Base-by-base conservation (phyloP, 2,888 invertebrate genomes). In the Sclerodermus sp. region DNA sequence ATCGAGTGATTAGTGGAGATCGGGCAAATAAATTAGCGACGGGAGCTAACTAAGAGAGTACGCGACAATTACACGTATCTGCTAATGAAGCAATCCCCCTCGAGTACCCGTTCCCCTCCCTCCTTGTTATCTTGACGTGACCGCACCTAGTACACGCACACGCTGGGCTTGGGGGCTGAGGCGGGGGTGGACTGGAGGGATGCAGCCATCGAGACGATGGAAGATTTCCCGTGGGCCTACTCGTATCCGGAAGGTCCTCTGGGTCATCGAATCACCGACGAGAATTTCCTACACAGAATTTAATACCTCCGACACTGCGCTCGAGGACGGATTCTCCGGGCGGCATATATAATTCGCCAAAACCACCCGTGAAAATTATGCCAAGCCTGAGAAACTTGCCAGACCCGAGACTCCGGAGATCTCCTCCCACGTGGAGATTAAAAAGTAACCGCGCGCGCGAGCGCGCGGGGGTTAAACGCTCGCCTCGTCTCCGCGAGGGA, bases 61-160 rank as follows among this genome's bases (percentile, higher is more conserved):
- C 47, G 41, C 45, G 10, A 47, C 49, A 60, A 60, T 59, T 57
- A 57, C 49, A 50, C 57, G 57, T 54, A 50, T 54, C 63, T 47
- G 55, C 62, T 64, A 64, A 64, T 64, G 61, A 64, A 64, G 57
- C 62, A 64, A 64, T 64, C 62, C 23, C 23, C 8, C n/a, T n/a
- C n/a, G n/a, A n/a, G n/a, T n/a, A n/a, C n/a, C 23, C 23, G 23
- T 3, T 64, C 55, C 52, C 52, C 46, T 45, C 45, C 43, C 50
- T 53, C 49, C 59, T 61, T 57, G 55, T 64, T 61, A 64, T 57
- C 58, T 52, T 51, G 57, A 46, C 51, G 55, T 47, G 37, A 37
- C 47, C 47, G 32, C 16, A 13, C 14, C n/a, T n/a, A 42, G 15
- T 29, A 23, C 23, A 23, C 23, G 23, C 23, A 23, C 23, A 8